A percentile compares a stretch with the other conserved stretches of the same genome.
Conservation (phyloP, 2,113 vertebrate species). For the Paedocypris sp. region DNA sequence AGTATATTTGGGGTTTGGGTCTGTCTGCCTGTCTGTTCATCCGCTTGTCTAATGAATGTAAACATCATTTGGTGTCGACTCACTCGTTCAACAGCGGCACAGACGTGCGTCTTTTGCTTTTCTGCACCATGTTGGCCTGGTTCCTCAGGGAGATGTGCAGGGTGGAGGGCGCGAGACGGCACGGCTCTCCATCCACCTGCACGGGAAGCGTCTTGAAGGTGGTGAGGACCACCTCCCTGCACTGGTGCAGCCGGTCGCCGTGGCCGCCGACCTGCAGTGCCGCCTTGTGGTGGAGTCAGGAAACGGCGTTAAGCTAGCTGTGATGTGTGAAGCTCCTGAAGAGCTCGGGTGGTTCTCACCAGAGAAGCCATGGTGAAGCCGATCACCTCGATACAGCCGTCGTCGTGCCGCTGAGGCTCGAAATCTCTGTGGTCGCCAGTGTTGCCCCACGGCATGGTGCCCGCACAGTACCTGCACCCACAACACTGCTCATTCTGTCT, state of each 20-base stretch:
- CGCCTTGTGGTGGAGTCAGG: slow-evolving; percentile 60
- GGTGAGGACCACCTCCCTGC: slow-evolving; percentile 83
- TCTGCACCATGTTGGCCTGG: slow-evolving; percentile 99
- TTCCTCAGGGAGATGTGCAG: slow-evolving; percentile 86
- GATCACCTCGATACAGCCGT: slow-evolving; percentile 95
- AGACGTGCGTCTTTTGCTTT: slow-evolving; percentile 88
- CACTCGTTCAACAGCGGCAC: slow-evolving; percentile 90
- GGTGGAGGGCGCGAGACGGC: slow-evolving; percentile 78
- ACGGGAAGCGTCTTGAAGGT: slow-evolving; percentile 92
- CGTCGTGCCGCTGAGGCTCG: slow-evolving; percentile 91
- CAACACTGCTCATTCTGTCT: background rate
- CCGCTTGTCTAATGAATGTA: no score
- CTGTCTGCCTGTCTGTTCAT: background rate
- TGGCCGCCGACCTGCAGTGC: slow-evolving; percentile 95
- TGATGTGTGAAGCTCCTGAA: no score
- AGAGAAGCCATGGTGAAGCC: slow-evolving; percentile 96
- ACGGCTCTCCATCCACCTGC: slow-evolving; percentile 95
- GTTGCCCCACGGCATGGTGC: slow-evolving; percentile 97
- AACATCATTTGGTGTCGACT: slow-evolving; percentile 39
- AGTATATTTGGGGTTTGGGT: background rate
- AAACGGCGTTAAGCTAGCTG: no score
- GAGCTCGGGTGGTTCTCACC: slow-evolving; percentile 68
- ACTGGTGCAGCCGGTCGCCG: slow-evolving; percentile 88
- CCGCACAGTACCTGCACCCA: slow-evolving; percentile 72
- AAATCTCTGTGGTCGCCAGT: slow-evolving; percentile 95